Percentiles rank a stretch among this genome's conserved stretches.
phyloP scores from a whole-genome alignment of 2,888 invertebrate species.

The Subacronicta megacephala region DNA sequence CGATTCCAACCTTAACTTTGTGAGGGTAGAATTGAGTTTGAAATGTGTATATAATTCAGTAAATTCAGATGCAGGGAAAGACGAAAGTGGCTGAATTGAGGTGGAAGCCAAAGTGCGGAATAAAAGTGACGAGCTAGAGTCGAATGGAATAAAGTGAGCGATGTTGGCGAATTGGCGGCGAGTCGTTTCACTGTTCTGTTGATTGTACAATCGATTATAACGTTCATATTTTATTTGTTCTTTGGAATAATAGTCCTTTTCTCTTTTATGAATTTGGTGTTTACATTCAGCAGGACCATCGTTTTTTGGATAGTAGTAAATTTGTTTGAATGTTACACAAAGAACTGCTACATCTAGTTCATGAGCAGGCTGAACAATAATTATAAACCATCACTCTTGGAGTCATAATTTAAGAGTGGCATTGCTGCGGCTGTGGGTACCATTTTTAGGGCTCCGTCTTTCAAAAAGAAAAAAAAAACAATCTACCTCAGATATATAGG shows the following conservation, averaged over 20 bases:
- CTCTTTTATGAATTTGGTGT: not conserved
- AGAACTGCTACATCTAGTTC: no score
- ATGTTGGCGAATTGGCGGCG: conserved; percentile 57
- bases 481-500: no score
- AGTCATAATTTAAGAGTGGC: no score
- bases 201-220: conserved; percentile 53
- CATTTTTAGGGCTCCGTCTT: no score
- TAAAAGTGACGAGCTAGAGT: conserved; percentile 82
- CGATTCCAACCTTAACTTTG: conserved; percentile 41
- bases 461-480: no score
- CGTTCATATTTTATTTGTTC: conserved; percentile 34
- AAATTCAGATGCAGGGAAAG: conserved; percentile 84
- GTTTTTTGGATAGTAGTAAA: no score
- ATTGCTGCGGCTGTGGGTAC: no score
- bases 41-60: conserved; percentile 56
- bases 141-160: conserved; percentile 61
- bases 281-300: not conserved
- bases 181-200: conserved; percentile 43
- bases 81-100: conserved; percentile 86
- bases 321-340: no score
- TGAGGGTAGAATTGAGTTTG: conserved; percentile 50
- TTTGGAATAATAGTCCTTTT: conserved; percentile 1
- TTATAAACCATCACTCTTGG: no score
- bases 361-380: no score
- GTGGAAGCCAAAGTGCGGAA: conserved; percentile 86